Conservation (phyloP, 2,113 vertebrate species). For the Dasyurus viverrinus region DNA sequence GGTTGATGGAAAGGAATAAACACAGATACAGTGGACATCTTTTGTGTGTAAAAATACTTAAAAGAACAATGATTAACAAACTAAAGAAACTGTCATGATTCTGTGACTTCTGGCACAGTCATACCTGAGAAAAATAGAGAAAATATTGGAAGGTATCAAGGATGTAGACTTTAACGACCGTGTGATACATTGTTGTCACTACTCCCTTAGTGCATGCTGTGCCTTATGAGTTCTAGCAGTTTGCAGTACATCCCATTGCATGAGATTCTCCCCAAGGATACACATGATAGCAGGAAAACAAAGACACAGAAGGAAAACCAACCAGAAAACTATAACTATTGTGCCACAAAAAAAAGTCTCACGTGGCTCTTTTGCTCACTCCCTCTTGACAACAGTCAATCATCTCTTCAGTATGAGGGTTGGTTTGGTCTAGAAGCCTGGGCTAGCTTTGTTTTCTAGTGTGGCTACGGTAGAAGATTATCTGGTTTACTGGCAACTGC, state of each 20-base stretch:
- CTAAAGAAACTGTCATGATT: neutral
- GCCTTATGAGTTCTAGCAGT: neutral
- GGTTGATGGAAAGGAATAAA: neutral
- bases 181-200: neutral
- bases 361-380: neutral
- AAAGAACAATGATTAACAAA: neutral
- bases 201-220: neutral
- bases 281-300: neutral
- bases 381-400: neutral
- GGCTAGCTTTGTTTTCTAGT: neutral
- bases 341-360: neutral
- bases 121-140: neutral
- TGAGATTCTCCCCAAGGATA: neutral
- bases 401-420: neutral
- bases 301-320: neutral
- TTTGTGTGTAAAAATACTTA: neutral
- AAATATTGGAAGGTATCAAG: neutral
- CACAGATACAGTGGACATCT: neutral
- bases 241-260: neutral
- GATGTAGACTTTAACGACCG: neutral
- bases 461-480: neutral
- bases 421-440: neutral
- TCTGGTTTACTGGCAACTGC: neutral
- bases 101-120: neutral
- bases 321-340: neutral